A percentile compares a stretch with the other conserved stretches of the same genome.
phyloP scores from a whole-genome alignment of 2,888 invertebrate genomes.

The Lasioglossum zephyrum region DNA sequence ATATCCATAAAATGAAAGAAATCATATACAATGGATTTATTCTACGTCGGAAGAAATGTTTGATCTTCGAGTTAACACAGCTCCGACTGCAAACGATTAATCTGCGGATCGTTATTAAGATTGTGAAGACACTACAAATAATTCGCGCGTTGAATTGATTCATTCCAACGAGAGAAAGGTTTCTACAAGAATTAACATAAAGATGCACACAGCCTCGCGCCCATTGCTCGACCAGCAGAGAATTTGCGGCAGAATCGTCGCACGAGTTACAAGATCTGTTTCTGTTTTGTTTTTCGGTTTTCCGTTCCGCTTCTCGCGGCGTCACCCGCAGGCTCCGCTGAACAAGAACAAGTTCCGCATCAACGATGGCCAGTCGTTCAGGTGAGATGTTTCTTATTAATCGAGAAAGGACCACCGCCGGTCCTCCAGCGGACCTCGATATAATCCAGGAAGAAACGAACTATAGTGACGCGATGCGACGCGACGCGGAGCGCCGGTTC shows the following conservation, averaged over 20 bases:
- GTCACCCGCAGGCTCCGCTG: conserved; percentile 69
- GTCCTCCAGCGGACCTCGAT: not conserved
- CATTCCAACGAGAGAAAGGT: too few relatives aligned
- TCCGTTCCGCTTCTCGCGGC: conserved; percentile 25
- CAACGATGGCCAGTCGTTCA: conserved; percentile 77
- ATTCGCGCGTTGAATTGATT: too few relatives aligned
- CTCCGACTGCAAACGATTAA: too few relatives aligned
- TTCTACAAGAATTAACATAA: not conserved
- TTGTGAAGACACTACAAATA: too few relatives aligned
- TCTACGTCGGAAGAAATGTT: too few relatives aligned
- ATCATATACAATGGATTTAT: too few relatives aligned
- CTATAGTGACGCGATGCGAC: not conserved
- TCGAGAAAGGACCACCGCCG: conserved; percentile 1
- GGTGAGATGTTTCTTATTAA: conserved; percentile 70
- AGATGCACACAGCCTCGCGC: not conserved
- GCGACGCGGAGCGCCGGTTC: not conserved
- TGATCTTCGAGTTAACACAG: too few relatives aligned
- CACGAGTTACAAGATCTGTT: not conserved
- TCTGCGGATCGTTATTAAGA: too few relatives aligned
- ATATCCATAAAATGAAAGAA: too few relatives aligned
- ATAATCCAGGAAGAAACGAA: not conserved
- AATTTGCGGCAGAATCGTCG: not conserved
- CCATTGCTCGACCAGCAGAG: not conserved
- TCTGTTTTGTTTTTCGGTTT: not conserved
- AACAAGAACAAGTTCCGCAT: conserved; percentile 81